Percentiles rank a stretch among this genome's conserved stretches.
phyloP scores from a whole-genome alignment of 2,797 vertebrate genomes.

The Xenentodon cancila region DNA sequence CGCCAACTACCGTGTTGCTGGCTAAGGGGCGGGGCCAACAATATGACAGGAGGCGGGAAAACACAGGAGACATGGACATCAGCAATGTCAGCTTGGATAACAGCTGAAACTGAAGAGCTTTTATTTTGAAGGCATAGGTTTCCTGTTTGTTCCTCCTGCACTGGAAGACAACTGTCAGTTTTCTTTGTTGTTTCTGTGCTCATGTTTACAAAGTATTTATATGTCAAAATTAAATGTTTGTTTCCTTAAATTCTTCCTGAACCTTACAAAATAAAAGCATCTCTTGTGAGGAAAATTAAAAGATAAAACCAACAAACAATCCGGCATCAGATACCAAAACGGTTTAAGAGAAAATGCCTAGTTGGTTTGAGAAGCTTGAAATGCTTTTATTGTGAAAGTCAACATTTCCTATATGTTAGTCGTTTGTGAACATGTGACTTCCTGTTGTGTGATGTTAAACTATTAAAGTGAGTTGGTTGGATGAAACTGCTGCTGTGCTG shows the following conservation, averaged over 20 bases:
- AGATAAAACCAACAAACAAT: slow-evolving; percentile 9
- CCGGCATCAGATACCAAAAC: neutral
- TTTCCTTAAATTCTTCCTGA: slow-evolving; percentile 3
- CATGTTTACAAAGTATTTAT: slow-evolving; percentile 59
- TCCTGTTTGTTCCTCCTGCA: neutral
- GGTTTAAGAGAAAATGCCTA: neutral
- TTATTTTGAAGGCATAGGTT: slow-evolving; percentile 16
- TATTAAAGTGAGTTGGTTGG: slow-evolving; percentile 48
- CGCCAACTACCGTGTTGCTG: slow-evolving; percentile 81
- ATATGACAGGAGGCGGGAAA: neutral
- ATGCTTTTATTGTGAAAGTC: slow-evolving; percentile 36
- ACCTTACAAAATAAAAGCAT: slow-evolving; percentile 24
- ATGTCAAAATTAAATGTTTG: slow-evolving; percentile 5
- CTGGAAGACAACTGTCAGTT: neutral
- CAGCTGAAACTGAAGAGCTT: neutral
- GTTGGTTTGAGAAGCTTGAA: slow-evolving; percentile 16
- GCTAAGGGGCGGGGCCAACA: slow-evolving; percentile 46
- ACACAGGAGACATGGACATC: neutral
- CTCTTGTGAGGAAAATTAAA: too few species aligned
- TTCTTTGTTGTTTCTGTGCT: slow-evolving; percentile 32
- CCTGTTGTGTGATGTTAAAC: slow-evolving; percentile 32
- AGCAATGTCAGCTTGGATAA: too few species aligned
- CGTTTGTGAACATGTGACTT: slow-evolving; percentile 46
- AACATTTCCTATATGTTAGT: slow-evolving; percentile 4
- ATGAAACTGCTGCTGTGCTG: slow-evolving; percentile 15